A percentile compares a stretch with the other conserved stretches of the same genome.
Conservation (phyloP, 2,113 vertebrate species). For the Lepisosteus osseus region DNA sequence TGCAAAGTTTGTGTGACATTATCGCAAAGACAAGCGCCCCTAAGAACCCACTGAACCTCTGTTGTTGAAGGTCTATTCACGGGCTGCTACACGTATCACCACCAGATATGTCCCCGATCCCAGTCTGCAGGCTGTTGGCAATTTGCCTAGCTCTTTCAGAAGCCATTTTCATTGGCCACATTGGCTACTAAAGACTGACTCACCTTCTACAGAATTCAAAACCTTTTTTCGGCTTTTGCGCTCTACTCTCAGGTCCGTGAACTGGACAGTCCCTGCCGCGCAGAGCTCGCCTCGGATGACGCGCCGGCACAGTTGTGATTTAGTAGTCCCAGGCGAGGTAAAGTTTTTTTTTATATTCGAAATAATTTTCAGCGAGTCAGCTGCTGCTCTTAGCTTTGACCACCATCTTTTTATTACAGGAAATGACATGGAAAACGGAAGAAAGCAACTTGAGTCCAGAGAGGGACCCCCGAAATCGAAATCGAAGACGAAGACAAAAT, state of each 20-base stretch:
- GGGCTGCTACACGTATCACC: background rate
- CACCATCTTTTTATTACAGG: conserved; percentile 94
- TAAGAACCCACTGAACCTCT: background rate
- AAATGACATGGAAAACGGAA: conserved; percentile 93
- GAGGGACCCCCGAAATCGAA: conserved; percentile 69
- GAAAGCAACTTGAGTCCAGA: conserved; percentile 74
- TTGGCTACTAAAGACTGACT: conserved; percentile 74
- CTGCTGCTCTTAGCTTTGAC: conserved; percentile 81
- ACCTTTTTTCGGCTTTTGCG: conserved; percentile 13
- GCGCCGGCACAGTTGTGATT: conserved; percentile 21
- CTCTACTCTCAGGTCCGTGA: background rate
- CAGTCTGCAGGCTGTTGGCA: conserved; percentile 49
- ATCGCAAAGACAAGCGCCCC: background rate
- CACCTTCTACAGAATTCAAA: conserved; percentile 60
- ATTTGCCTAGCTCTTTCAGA: conserved; percentile 60
- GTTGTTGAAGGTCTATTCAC: no score
- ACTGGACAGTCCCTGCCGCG: conserved; percentile 23
- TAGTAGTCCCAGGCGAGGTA: conserved; percentile 54
- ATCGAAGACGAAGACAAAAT: conserved; percentile 35
- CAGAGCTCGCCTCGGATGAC: conserved; percentile 25
- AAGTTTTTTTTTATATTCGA: conserved; percentile 55
- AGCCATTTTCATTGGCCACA: conserved; percentile 84
- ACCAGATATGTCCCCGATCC: conserved; percentile 16
- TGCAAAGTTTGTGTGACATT: conserved; percentile 23
- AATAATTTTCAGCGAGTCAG: conserved; percentile 57